Evolutionary conservation across 2,888 invertebrate genomes (phyloP).

Genomic region (Cantharis flavilabris): DNA sequence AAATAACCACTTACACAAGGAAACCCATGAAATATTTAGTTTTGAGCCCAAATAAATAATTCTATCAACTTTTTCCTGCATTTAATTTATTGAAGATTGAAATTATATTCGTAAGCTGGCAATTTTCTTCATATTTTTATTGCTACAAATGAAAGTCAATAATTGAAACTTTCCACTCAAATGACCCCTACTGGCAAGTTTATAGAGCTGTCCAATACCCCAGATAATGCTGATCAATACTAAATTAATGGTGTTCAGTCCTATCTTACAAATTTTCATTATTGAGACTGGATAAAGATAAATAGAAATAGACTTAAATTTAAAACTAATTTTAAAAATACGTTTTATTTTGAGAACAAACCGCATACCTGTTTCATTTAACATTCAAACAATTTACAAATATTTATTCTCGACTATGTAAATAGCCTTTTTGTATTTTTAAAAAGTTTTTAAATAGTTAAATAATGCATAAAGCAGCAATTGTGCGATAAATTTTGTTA

Average conservation of each 20-base stretch:
- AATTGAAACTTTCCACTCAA: not conserved
- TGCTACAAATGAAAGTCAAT: not conserved
- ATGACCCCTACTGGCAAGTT: not conserved
- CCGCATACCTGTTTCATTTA: not conserved
- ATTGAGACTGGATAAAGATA: not conserved
- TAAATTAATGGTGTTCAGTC: not conserved
- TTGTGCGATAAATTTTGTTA: not conserved
- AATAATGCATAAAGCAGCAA: not conserved
- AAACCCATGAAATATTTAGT: too few relatives aligned
- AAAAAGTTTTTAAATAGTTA: not conserved
- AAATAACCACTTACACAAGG: too few relatives aligned
- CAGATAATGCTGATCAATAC: not conserved
- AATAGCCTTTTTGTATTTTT: not conserved
- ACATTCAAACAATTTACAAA: not conserved
- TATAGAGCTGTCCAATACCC: not conserved
- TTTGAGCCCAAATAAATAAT: too few relatives aligned
- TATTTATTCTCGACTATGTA: not conserved
- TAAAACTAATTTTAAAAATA: slow-evolving; percentile 1
- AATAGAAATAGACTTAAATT: slow-evolving; percentile 2
- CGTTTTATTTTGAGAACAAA: slow-evolving; percentile 1
- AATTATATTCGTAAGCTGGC: too few relatives aligned
- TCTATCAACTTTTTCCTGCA: not conserved
- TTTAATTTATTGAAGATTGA: not conserved
- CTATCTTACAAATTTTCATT: not conserved
- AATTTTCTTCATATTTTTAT: not conserved